Percentiles rank a stretch among this genome's conserved stretches.
These are phyloP conservation scores for Stenchaetothrips biformis DNA, from an alignment of 2,888 invertebrate species.

Conservation along the genomic window DNA sequence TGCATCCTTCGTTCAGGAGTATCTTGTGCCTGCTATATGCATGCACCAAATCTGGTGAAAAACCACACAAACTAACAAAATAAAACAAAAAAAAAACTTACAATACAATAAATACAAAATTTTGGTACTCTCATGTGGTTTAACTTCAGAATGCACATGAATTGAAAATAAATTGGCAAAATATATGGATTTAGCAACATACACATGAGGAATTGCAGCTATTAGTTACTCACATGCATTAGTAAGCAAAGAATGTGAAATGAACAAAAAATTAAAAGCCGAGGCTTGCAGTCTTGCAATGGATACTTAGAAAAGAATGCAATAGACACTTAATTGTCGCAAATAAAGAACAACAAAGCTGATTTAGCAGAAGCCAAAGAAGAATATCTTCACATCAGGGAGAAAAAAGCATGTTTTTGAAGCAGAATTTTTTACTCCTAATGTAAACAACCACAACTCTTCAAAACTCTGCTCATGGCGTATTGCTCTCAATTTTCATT, in stretches of 20 bases:
- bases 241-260: not conserved
- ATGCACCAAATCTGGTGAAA: not conserved
- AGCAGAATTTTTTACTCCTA: not conserved
- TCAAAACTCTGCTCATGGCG: too few relatives aligned
- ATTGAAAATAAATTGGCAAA: not conserved
- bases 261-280: not conserved
- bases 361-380: not conserved
- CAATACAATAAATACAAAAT: constrained; percentile 5
- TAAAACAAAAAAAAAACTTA: constrained; percentile 1
- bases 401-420: not conserved
- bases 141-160: not conserved
- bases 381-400: not conserved
- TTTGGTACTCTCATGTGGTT: not conserved
- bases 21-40: not conserved
- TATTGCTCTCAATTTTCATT: too few relatives aligned
- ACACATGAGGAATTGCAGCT: not conserved
- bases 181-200: not conserved
- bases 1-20: not conserved
- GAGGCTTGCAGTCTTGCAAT: not conserved
- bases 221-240: not conserved
- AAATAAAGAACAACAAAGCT: not conserved
- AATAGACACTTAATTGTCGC: not conserved
- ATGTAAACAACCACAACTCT: not conserved
- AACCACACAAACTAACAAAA: not conserved
- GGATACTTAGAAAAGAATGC: not conserved